Base-by-base conservation (phyloP, 2,113 vertebrate genomes). In the Redunca redunca region DNA sequence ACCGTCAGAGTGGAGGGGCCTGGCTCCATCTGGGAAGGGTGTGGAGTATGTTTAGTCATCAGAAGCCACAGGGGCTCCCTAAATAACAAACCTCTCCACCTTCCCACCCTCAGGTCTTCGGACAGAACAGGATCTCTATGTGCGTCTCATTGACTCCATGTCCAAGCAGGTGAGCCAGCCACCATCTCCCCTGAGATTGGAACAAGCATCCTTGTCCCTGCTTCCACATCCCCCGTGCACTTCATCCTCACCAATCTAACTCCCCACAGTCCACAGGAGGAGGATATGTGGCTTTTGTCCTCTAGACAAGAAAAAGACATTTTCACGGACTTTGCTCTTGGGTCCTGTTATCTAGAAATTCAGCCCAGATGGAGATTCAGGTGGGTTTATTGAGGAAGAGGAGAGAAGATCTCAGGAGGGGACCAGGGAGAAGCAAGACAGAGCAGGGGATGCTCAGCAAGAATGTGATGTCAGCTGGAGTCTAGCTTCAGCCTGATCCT, bases 131-230 rank as follows among this genome's bases (percentile, higher is more conserved):
- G 99, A 99, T 91, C 99, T 99, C 62, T 99, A 99, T 0, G 99
- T 99, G 2, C 99, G 99, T 15, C 99, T 99, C 88, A 99, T 99
- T 5, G 99, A 99, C 98, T 99, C 99, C 98, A 99, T 99, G 99
- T 99, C 99, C 96, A 99, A 99, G 98, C 99, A 99, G 99, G 99
- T 99, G 98, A 99, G 98, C 67, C 94, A 40, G 46, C 36, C 78
- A 67, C 71, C 10, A 5, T 14, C 84, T 87, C 40, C 60, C 52
- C 1, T 14, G 25, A 30, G 28, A 7, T 33, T 62, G 14, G 67
- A 83, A 71, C 25, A 28, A 52, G 36, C 60, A 6, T 33, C 74
- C 53, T 57, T 8, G 2, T 55, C 48, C 85, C 53, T 74, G 26
- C 1, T 43, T 43, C 80, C 2, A 0, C 6, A 30, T 83, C 25